Evolutionary conservation across 2,113 vertebrate species (phyloP).

Genomic region (Etheostoma spectabile): DNA sequence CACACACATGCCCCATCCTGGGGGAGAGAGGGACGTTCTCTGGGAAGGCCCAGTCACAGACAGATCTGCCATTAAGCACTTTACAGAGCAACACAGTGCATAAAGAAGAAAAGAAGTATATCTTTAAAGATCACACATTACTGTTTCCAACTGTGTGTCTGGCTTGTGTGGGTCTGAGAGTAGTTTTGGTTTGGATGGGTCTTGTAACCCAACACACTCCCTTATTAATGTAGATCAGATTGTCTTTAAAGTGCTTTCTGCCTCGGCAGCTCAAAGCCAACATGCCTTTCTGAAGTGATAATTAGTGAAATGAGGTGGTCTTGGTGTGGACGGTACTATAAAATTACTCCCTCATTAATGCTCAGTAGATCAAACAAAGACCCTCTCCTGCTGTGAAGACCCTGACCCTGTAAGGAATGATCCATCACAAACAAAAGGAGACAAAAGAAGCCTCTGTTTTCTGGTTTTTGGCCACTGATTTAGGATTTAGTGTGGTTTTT

Average conservation of each 20-base stretch:
- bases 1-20: neutral
- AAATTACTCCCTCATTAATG: conserved; percentile 40
- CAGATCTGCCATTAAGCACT: neutral
- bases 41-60: conserved; percentile 9
- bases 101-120: neutral
- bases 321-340: neutral
- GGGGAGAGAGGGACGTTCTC: neutral
- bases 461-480: neutral
- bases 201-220: neutral
- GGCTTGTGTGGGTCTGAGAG: neutral
- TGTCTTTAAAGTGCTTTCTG: conserved; percentile 40
- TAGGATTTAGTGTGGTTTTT: neutral
- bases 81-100: neutral
- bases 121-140: neutral
- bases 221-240: conserved; percentile 18
- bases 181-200: neutral
- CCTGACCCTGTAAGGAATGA: conserved; percentile 20
- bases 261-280: conserved; percentile 41
- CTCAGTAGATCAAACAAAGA: conserved; percentile 54
- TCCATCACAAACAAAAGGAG: neutral
- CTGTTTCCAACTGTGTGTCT: neutral
- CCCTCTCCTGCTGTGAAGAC: conserved; percentile 13
- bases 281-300: conserved; percentile 42
- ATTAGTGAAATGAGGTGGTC: conserved; percentile 40
- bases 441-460: neutral